phyloP scores from a whole-genome alignment of 2,797 vertebrate genomes.

The Antennarius maculatus region DNA sequence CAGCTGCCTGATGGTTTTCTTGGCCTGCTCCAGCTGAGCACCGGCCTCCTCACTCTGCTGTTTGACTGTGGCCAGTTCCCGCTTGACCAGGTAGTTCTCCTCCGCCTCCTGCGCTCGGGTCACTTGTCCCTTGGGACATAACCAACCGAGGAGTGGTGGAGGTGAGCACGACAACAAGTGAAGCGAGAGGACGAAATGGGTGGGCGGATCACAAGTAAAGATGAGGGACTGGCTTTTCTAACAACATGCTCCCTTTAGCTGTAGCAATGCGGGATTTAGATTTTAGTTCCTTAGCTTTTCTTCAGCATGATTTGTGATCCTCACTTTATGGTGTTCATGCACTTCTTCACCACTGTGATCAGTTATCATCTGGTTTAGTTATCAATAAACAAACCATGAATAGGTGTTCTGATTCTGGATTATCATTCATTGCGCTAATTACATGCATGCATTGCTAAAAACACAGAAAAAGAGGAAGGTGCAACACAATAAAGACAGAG shows the following conservation, averaged over 20 bases:
- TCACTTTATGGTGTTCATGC: slow-evolving; percentile 55
- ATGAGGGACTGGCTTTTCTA: slow-evolving; percentile 42
- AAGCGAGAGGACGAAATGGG: slow-evolving; percentile 36
- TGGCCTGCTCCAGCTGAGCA: slow-evolving; percentile 95
- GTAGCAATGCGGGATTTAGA: slow-evolving; percentile 34
- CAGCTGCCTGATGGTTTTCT: slow-evolving; percentile 92
- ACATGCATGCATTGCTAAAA: slow-evolving; percentile 68
- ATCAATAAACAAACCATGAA: not conserved
- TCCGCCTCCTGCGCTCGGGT: slow-evolving; percentile 99
- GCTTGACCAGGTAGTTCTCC: slow-evolving; percentile 99
- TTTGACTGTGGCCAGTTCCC: slow-evolving; percentile 98
- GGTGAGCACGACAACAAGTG: slow-evolving; percentile 56
- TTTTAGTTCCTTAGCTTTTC: slow-evolving; percentile 20
- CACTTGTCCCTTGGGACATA: slow-evolving; percentile 96
- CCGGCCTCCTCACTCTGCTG: slow-evolving; percentile 95
- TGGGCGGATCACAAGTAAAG: slow-evolving; percentile 56
- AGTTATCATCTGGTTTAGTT: slow-evolving; percentile 20
- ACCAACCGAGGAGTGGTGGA: slow-evolving; percentile 70
- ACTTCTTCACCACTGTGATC: slow-evolving; percentile 32
- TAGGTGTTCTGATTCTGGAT: not conserved
- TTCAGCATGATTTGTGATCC: slow-evolving; percentile 25
- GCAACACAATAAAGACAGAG: slow-evolving; percentile 50
- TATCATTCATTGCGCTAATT: slow-evolving; percentile 37
- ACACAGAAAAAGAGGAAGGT: slow-evolving; percentile 40
- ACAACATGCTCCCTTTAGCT: slow-evolving; percentile 65